These are phyloP conservation scores for Eospalax fontanierii DNA, from an alignment of 2,797 vertebrate genomes.

Conservation along the genomic window DNA sequence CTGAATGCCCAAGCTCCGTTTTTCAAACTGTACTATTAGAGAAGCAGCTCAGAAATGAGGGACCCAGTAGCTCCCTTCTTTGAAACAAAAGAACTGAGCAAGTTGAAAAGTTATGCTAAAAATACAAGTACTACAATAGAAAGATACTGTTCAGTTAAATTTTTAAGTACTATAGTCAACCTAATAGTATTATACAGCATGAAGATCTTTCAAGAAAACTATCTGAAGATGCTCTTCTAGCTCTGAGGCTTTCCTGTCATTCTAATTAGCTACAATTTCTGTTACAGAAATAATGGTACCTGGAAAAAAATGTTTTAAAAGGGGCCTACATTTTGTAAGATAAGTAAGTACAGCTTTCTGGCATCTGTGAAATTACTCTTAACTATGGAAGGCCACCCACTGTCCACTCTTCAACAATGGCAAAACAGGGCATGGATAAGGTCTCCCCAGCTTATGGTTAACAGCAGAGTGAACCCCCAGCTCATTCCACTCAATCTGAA, in stretches of 20 bases:
- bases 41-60: conserved; percentile 39
- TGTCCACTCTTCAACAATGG: background rate
- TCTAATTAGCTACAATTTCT: background rate
- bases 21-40: conserved; percentile 40
- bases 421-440: conserved; percentile 7
- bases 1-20: background rate
- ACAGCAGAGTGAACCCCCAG: background rate
- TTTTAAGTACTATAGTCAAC: conserved; percentile 59
- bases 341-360: conserved; percentile 35
- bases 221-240: background rate
- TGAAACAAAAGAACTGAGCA: conserved; percentile 56
- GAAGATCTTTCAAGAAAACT: background rate
- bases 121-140: conserved; percentile 28
- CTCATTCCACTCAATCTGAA: conserved; percentile 42
- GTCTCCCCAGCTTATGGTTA: conserved; percentile 4
- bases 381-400: background rate
- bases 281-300: background rate
- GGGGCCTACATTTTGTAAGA: conserved; percentile 27
- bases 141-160: conserved; percentile 44
- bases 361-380: background rate
- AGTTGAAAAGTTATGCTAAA: conserved; percentile 49
- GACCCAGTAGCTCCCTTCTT: background rate
- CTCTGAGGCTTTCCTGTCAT: background rate
- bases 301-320: background rate
- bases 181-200: conserved; percentile 46